Conservation (phyloP, 2,113 vertebrate species). For the Podilymbus podiceps region DNA sequence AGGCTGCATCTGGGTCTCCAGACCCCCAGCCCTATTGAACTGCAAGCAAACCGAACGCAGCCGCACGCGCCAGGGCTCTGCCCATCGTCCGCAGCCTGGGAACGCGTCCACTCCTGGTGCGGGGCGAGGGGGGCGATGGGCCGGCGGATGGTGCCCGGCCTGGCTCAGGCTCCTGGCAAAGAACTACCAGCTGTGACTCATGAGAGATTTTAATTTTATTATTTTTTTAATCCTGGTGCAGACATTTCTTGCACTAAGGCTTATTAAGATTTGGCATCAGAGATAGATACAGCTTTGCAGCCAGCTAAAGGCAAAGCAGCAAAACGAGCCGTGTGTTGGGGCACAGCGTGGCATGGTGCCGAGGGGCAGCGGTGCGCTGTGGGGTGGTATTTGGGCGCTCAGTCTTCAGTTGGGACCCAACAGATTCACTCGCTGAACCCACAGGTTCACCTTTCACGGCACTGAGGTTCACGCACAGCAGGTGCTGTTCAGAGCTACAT, state of each 20-base stretch:
- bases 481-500: neutral
- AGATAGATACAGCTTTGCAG: neutral
- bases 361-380: neutral
- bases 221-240: neutral
- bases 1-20: neutral
- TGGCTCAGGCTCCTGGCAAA: conserved; percentile 6
- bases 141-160: neutral
- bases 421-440: neutral
- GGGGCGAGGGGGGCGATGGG: neutral
- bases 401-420: neutral
- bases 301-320: neutral
- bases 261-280: neutral
- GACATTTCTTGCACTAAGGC: neutral
- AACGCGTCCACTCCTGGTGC: neutral
- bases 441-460: neutral
- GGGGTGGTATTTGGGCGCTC: neutral
- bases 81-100: accelerated
- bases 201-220: neutral
- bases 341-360: neutral
- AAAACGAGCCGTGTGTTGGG: accelerated
- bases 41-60: accelerated
- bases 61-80: accelerated
- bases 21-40: neutral
- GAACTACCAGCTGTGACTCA: neutral
- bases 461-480: neutral